A percentile compares a stretch with the other conserved stretches of the same genome.
Conservation (phyloP, 2,113 vertebrate genomes). For the Megalops atlanticus region DNA sequence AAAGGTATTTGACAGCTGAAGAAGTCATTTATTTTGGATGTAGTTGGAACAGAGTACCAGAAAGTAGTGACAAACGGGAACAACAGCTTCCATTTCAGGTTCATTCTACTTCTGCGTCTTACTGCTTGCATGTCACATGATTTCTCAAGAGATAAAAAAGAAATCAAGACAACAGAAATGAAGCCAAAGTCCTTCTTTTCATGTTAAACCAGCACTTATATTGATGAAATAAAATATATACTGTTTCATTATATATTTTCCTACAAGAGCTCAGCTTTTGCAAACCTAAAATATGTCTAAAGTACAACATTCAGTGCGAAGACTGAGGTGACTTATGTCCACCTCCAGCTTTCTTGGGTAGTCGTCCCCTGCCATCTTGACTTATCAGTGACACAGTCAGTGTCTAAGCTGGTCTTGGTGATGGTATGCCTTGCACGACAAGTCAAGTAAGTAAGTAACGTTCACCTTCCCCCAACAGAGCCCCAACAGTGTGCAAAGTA, state of each 20-base stretch:
- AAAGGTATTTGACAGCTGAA: constrained; percentile 16
- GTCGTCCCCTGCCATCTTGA: neutral
- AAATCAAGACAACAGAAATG: neutral
- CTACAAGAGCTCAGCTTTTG: too few species aligned
- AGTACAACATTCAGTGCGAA: neutral
- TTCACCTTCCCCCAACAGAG: neutral
- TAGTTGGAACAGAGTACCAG: constrained; percentile 1
- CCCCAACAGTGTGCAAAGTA: neutral
- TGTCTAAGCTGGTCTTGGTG: neutral
- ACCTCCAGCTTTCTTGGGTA: neutral
- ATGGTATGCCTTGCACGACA: neutral
- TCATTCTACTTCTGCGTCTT: neutral
- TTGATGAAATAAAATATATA: too few species aligned
- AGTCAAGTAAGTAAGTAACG: neutral
- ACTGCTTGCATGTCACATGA: neutral
- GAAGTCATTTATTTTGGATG: constrained; percentile 7
- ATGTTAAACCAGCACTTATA: too few species aligned
- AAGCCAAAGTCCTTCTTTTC: neutral
- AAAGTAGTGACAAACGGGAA: neutral
- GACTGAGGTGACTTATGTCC: neutral
- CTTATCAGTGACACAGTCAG: neutral
- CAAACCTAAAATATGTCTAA: neutral
- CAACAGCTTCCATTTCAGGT: constrained; percentile 4
- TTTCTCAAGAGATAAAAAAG: neutral
- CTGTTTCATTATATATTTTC: too few species aligned